Evolutionary conservation across 2,113 vertebrate species (phyloP).

Genomic region (Xiphophorus hellerii): DNA sequence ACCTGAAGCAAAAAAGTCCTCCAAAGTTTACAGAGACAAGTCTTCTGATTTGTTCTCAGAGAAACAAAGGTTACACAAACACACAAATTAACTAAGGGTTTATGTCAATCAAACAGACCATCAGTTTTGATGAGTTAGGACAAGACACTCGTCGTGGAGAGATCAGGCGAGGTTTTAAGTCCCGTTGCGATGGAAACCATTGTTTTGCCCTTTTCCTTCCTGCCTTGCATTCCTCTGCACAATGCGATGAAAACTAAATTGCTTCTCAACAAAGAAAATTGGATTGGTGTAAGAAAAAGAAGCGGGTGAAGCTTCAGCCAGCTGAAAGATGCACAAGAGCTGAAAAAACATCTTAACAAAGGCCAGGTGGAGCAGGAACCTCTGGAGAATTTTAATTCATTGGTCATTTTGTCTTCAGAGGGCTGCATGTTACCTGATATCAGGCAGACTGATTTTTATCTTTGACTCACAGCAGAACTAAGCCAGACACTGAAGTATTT

Average conservation of each 20-base stretch:
- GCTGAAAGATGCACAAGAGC: slow-evolving; percentile 69
- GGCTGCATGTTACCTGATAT: slow-evolving; percentile 77
- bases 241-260: slow-evolving; percentile 82
- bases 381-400: slow-evolving; percentile 39
- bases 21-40: slow-evolving; percentile 45
- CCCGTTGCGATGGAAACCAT: slow-evolving; percentile 74
- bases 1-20: slow-evolving; percentile 48
- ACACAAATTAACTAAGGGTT: slow-evolving; percentile 30
- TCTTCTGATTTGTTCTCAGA: slow-evolving; percentile 37
- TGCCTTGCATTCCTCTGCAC: slow-evolving; percentile 80
- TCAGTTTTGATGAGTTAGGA: slow-evolving; percentile 29
- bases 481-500: slow-evolving; percentile 64
- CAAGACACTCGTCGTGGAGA: slow-evolving; percentile 15
- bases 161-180: slow-evolving; percentile 34
- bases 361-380: slow-evolving; percentile 42
- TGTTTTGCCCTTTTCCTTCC: slow-evolving; percentile 81
- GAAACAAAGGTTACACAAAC: slow-evolving; percentile 42
- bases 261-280: slow-evolving; percentile 77
- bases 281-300: slow-evolving; percentile 69
- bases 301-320: slow-evolving; percentile 55
- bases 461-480: slow-evolving; percentile 46
- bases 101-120: slow-evolving; percentile 54
- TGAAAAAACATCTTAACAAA: slow-evolving; percentile 54
- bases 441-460: slow-evolving; percentile 82
- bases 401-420: slow-evolving; percentile 71